phyloP scores from a whole-genome alignment of 1,140 invertebrate genomes.

The Trinorchestia longiramus region DNA sequence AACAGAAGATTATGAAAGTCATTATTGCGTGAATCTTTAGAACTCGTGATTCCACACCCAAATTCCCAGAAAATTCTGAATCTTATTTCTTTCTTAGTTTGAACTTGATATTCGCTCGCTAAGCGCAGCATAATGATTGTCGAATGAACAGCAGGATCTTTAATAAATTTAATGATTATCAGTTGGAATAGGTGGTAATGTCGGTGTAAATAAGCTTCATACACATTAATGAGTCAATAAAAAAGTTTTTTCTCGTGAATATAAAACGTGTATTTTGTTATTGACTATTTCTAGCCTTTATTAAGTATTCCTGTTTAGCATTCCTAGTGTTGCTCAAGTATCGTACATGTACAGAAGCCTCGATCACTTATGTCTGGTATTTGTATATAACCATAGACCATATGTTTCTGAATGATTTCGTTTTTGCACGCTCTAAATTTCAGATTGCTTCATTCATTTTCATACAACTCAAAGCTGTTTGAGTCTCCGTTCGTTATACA shows the following conservation, averaged over 20 bases:
- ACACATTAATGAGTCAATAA: not conserved
- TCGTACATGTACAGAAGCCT: not conserved
- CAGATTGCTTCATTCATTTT: not conserved
- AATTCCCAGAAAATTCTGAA: not conserved
- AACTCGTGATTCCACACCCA: not conserved
- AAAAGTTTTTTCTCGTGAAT: not conserved
- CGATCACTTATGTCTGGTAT: not conserved
- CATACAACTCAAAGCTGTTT: not conserved
- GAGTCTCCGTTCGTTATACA: not conserved
- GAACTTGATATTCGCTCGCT: not conserved
- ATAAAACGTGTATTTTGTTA: not conserved
- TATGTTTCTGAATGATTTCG: not conserved
- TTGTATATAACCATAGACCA: not conserved
- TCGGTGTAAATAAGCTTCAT: not conserved
- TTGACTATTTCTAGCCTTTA: conserved; percentile 9
- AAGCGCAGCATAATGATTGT: not conserved
- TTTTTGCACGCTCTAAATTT: not conserved
- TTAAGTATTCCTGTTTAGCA: not conserved
- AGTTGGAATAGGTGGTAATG: not conserved
- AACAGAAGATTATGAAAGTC: too few relatives aligned
- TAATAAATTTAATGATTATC: not conserved
- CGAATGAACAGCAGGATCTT: not conserved
- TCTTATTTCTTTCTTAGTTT: not conserved
- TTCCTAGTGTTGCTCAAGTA: not conserved
- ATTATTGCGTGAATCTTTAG: not conserved